Conservation (phyloP, 2,888 invertebrate species). For the Aspidiotus destructor region DNA sequence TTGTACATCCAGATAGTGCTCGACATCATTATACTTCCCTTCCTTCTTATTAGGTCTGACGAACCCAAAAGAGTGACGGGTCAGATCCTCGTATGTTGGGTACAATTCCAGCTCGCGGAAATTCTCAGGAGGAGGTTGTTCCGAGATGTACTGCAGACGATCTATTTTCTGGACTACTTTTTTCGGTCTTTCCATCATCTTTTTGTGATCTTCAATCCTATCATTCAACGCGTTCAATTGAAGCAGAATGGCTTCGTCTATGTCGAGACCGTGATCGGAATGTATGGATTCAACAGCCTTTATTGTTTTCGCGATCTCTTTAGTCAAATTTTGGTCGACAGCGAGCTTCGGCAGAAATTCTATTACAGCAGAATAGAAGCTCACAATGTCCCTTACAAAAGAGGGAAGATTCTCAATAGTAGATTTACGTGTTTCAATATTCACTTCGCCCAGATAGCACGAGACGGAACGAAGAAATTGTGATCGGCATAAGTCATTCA, state of each 20-base stretch:
- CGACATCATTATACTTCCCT: slow-evolving; percentile 54
- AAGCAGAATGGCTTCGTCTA: slow-evolving; percentile 27
- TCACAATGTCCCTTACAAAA: slow-evolving; percentile 38
- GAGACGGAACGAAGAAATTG: slow-evolving; percentile 19
- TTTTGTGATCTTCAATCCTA: slow-evolving; percentile 30
- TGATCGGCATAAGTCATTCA: slow-evolving; percentile 16
- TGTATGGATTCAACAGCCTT: slow-evolving; percentile 38
- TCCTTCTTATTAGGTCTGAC: slow-evolving; percentile 51
- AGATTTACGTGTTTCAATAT: slow-evolving; percentile 34
- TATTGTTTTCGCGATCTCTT: slow-evolving; percentile 38
- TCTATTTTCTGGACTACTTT: slow-evolving; percentile 39
- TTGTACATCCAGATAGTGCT: slow-evolving; percentile 70
- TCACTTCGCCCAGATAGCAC: slow-evolving; percentile 34
- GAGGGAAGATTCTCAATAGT: slow-evolving; percentile 36
- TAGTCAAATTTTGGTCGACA: slow-evolving; percentile 39
- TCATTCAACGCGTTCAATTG: slow-evolving; percentile 30
- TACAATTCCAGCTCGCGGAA: slow-evolving; percentile 49
- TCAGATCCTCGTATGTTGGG: slow-evolving; percentile 45
- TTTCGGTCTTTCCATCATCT: slow-evolving; percentile 30
- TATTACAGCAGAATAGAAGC: slow-evolving; percentile 41
- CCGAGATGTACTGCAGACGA: slow-evolving; percentile 40
- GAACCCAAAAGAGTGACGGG: slow-evolving; percentile 43
- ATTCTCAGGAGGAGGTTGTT: slow-evolving; percentile 43
- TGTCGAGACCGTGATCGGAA: slow-evolving; percentile 28
- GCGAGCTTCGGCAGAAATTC: slow-evolving; percentile 40